Conservation (phyloP, 2,113 vertebrate species). For the Hippocampus comes region DNA sequence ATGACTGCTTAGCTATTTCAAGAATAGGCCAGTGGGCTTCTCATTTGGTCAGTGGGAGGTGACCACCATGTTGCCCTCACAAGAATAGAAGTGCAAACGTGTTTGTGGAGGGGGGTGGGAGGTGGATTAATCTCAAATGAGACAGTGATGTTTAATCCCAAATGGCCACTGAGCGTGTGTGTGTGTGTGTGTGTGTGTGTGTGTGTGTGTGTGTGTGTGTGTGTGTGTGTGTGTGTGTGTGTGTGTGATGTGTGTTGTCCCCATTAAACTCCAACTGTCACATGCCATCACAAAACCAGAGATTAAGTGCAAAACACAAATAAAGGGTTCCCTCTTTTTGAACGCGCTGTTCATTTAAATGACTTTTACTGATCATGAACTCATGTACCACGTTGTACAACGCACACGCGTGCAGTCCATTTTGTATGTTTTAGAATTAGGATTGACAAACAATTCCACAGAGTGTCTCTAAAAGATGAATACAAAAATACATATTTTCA, state of each 20-base stretch:
- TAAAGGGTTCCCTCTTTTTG: background rate
- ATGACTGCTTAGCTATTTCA: background rate
- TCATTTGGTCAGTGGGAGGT: no score
- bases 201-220: slow-evolving; percentile 12
- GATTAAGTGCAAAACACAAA: slow-evolving; percentile 49
- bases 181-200: slow-evolving; percentile 19
- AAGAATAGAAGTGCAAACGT: background rate
- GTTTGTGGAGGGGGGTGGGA: background rate
- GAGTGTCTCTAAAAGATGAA: background rate
- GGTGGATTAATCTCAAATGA: slow-evolving; percentile 47
- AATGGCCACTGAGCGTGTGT: background rate
- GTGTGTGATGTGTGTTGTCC: slow-evolving; percentile 14
- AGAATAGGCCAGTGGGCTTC: no score
- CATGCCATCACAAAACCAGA: slow-evolving; percentile 51
- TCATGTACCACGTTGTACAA: background rate
- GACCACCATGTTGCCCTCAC: background rate
- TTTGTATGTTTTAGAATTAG: background rate
- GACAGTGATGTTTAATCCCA: slow-evolving; percentile 57
- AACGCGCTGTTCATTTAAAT: background rate
- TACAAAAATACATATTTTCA: background rate
- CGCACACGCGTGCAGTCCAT: slow-evolving; percentile 1
- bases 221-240: background rate
- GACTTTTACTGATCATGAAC: background rate
- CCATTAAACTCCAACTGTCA: slow-evolving; percentile 27
- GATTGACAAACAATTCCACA: background rate